Evolutionary conservation across 2,797 vertebrate species (phyloP).

Genomic region (Darevskia nairensis): DNA sequence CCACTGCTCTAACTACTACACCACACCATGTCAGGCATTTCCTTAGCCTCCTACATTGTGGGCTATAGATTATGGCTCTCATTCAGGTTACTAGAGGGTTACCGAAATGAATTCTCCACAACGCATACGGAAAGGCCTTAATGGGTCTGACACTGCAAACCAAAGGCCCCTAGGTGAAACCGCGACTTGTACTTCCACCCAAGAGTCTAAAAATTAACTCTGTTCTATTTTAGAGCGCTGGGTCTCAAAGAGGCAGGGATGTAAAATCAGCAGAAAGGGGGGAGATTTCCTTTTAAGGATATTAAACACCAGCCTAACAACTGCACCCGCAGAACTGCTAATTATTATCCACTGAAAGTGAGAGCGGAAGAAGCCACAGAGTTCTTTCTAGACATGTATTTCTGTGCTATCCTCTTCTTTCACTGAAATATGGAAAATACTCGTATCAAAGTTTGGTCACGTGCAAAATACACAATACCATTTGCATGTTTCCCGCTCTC

Average conservation of each 20-base stretch:
- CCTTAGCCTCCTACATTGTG: neutral
- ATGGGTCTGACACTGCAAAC: neutral
- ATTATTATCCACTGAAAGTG: neutral
- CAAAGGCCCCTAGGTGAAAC: neutral
- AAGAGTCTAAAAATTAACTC: neutral
- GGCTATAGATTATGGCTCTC: neutral
- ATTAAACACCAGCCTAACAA: neutral
- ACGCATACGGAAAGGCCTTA: neutral
- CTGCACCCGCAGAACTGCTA: neutral
- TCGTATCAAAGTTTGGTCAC: neutral
- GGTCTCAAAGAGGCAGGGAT: neutral
- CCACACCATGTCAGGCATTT: too few relatives aligned
- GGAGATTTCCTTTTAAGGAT: neutral
- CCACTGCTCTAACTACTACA: too few relatives aligned
- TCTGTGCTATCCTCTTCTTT: accelerated
- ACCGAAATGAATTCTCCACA: neutral
- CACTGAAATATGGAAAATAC: neutral
- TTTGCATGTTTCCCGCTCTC: neutral
- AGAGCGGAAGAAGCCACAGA: neutral
- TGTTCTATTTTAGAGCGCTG: constrained; percentile 5
- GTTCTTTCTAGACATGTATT: neutral
- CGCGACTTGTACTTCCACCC: neutral
- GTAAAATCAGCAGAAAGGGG: neutral
- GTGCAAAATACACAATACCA: neutral
- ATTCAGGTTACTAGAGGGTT: neutral